phyloP scores from a whole-genome alignment of 2,113 vertebrate genomes.

The Tympanuchus pallidicinctus region DNA sequence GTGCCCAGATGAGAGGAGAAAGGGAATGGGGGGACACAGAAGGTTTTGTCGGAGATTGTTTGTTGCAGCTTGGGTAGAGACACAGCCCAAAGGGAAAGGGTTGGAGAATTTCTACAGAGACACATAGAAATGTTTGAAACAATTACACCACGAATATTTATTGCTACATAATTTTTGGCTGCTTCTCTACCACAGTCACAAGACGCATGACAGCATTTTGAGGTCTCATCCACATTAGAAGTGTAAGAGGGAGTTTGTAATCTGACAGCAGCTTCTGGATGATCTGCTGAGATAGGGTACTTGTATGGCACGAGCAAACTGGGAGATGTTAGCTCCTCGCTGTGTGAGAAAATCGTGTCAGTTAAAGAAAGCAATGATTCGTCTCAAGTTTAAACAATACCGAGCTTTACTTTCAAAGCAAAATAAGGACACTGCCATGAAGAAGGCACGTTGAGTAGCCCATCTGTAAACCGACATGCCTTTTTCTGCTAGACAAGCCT shows the following conservation, averaged over 20 bases:
- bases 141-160: background rate
- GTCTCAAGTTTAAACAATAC: background rate
- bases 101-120: background rate
- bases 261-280: background rate
- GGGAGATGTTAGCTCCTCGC: background rate
- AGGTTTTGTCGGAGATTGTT: background rate
- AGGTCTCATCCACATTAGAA: background rate
- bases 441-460: background rate
- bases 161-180: background rate
- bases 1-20: background rate
- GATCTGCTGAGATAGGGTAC: background rate
- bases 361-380: background rate
- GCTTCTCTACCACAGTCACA: background rate
- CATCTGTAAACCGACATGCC: background rate
- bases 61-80: background rate
- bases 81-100: background rate
- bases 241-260: background rate
- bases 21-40: background rate
- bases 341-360: background rate
- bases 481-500: background rate
- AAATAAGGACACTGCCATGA: slow-evolving; percentile 24
- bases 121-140: background rate
- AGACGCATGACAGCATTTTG: background rate
- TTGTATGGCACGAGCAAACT: background rate
- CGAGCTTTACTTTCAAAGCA: slow-evolving; percentile 15